A percentile compares a stretch with the other conserved stretches of the same genome.
Conservation (phyloP, 2,888 invertebrate species). For the Unio delphinus region DNA sequence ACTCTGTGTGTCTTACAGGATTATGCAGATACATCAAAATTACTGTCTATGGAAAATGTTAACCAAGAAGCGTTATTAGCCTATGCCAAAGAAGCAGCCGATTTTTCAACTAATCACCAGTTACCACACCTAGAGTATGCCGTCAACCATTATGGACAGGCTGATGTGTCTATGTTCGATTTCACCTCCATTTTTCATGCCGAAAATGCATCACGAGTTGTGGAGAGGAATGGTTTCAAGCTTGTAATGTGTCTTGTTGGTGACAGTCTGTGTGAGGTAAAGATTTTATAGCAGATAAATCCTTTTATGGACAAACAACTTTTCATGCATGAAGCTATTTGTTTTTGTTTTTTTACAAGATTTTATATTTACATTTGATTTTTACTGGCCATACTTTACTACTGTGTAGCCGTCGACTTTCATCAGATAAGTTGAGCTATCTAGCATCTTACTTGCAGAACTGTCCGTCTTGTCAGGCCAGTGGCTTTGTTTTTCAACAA, state of each 20-base stretch:
- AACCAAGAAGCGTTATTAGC: slow-evolving; percentile 89
- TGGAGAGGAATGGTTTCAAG: slow-evolving; percentile 83
- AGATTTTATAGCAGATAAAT: background rate
- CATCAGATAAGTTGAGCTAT: too few species aligned
- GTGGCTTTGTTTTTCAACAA: too few species aligned
- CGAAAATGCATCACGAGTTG: slow-evolving; percentile 91
- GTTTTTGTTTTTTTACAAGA: too few species aligned
- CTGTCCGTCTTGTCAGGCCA: too few species aligned
- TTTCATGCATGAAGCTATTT: too few species aligned
- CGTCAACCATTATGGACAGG: slow-evolving; percentile 96
- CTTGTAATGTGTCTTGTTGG: slow-evolving; percentile 93
- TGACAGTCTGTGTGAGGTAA: slow-evolving; percentile 92
- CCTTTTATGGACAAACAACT: too few species aligned
- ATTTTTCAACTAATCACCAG: slow-evolving; percentile 75
- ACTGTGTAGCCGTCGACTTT: too few species aligned
- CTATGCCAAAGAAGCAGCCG: slow-evolving; percentile 95
- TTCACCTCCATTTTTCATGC: slow-evolving; percentile 99
- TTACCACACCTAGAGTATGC: slow-evolving; percentile 85
- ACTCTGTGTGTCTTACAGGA: slow-evolving; percentile 77
- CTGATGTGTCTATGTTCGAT: slow-evolving; percentile 98
- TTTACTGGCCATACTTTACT: too few species aligned
- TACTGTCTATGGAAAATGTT: slow-evolving; percentile 91
- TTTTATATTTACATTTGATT: too few species aligned
- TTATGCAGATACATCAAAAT: slow-evolving; percentile 88
- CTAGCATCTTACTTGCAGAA: too few species aligned